Base-by-base conservation (phyloP, 2,888 invertebrate genomes). In the Hyppa rectilinea region DNA sequence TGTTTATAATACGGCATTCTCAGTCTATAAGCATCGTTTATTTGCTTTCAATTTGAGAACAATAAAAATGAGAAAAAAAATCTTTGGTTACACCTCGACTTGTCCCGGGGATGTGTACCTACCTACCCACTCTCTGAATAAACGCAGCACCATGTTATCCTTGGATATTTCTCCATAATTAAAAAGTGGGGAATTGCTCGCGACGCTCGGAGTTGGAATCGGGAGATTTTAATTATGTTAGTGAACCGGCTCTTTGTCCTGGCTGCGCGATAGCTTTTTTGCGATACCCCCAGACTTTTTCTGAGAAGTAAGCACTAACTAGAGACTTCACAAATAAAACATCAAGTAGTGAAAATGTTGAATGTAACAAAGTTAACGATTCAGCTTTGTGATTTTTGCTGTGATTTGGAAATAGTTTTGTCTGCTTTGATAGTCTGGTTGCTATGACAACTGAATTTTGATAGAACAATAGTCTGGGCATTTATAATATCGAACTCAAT, bases 201-300 rank as follows among this genome's bases (percentile, higher is more conserved):
- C 83, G 87, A 87, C 85, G 84, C 83, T 78, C 81, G 77, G 71
- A 75, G 85, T 86, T 85, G 81, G 86, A 87, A 87, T 88, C 89
- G 86, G 85, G 88, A 87, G 87, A 85, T 88, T 90, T 90, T 90
- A 88, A 90, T 90, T 89, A 89, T 88, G 89, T 90, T 90, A 90
- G 89, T 88, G 88, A 88, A 89, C 86, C 87, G 87, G 71, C 83
- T 81, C 87, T 87, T 87, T 87, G 87, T 89, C 85, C 86, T 85
- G 81, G 78, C 82, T 81, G 82, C 83, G 81, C 85, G 81, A 87
- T 88, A 83, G 86, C 87, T 88, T 90, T 89, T 89, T 89, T 88
- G 86, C 84, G 84, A 88, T 87, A 88, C 85, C 71, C 87, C 82
- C 85, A 84, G 84, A 88, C 82, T 85, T 86, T 88, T 88, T 84